Evolutionary conservation across 2,797 vertebrate genomes (phyloP), one percentile per base, ranked within the genome.

Genomic region (Neopelma chrysocephalum): DNA sequence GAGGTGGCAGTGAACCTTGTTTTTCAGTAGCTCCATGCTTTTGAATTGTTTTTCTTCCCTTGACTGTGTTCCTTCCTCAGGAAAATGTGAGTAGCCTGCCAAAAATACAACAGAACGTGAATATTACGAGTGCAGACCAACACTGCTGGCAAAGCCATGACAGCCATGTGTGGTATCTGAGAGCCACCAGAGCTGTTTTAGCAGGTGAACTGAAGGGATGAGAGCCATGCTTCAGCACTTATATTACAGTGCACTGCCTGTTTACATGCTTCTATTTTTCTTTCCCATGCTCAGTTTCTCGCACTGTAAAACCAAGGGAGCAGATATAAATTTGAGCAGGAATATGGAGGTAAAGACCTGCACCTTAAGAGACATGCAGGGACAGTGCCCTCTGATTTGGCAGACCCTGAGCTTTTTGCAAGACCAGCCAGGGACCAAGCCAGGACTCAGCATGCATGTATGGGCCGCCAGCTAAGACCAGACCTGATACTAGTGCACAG

Each of bases 361-460:
- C 22, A 36, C 15, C 6, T 75, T n/a, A 48, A 56, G 53, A 22
- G 14, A 29, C 20, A 7, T 11, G 7, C 25, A 90, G 29, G 8
- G 22, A 11, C 20, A 23, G 9, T 65, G 50, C 10, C 65, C 23
- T 40, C 8, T 26, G 29, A 1, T 20, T 36, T 50, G 51, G 26
- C 12, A 51, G 15, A 71, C 4, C 12, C 26, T 68, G 16, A 66
- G 11, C 0, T 34, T 66, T 82, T 68, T 61, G 36, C 36, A 69
- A 50, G 51, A 62, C 20, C 18, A 70, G 43, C 25, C 34, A 70
- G 42, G 31, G 40, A 60, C n/a, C 76, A 54, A 75, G 40, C 3
- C 17, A 45, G 23, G 38, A 71, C 29, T 14, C 4, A 21, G 6
- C 3, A 1, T 1, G 8, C n/a, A 6, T 1, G 1, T 12, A 50